Base-by-base conservation (phyloP, 2,888 invertebrate species). In the Fissipunctia ypsillon region DNA sequence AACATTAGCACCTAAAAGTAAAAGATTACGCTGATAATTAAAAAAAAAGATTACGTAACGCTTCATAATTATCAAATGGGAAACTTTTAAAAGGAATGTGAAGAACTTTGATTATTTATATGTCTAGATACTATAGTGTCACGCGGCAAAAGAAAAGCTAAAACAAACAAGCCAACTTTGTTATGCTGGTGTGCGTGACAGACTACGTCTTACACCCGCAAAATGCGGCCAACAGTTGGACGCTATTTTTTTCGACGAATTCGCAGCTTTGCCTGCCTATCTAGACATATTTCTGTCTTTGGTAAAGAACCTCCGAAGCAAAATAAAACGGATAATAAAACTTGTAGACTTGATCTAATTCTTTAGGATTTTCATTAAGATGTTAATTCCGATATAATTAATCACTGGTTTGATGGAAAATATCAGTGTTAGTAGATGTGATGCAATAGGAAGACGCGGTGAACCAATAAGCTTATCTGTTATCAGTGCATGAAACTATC, bases 361-460 rank as follows among this genome's bases (percentile, higher is more conserved):
- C 41, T 19, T 16, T 31, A 14, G 38, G 43, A 73, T 57, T 72
- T 54, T 54, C 16, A 28, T 19, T 50, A 61, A 50, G 31, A 43
- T 38, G 31, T 74, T 75, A 41, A 64, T 63, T n/a, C 59, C 28
- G 38, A 35, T 64, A 22, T 50, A 45, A 54, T 75, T 78, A 45
- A 63, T 83, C 54, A 31, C 3, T 25, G 12, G 31, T 43, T 56
- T 52, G 56, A 22, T 43, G 35, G 50, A 22, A 28, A 43, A 57
- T 68, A 79, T 66, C 54, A 12, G 22, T 31, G 14, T 50, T 57
- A 28, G 28, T 68, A 45, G 38, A 50, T 60, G 77, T 90, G 91
- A 91, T 88, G 90, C 87, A 91, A 91, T 88, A 86, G 78, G 81
- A 83, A 85, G 83, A 79, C 64, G 68, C 57, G 70, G 65, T 87